These are phyloP conservation scores for Cantharis rufa DNA, from an alignment of 2,888 invertebrate genomes.

Conservation along the genomic window DNA sequence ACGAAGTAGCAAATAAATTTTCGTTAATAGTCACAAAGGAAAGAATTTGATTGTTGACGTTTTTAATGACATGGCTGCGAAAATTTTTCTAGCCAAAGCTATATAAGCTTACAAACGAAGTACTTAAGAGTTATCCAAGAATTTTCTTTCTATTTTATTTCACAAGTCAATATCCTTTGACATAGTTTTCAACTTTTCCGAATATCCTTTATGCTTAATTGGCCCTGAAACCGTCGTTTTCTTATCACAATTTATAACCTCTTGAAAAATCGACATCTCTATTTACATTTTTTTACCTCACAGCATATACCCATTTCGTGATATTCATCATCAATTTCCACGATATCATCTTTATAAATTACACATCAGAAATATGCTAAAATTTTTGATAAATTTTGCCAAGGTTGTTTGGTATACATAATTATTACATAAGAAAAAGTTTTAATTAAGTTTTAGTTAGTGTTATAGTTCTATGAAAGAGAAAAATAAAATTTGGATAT, in stretches of 20 bases:
- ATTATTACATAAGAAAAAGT: no score
- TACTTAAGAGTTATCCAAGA: neutral
- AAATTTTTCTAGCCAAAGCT: neutral
- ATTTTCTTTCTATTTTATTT: neutral
- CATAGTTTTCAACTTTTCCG: neutral
- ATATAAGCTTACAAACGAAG: neutral
- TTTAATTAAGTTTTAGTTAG: no score
- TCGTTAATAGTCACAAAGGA: neutral
- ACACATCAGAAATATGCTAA: no score
- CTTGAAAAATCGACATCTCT: neutral
- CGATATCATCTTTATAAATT: no score
- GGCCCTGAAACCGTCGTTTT: neutral
- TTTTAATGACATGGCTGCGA: neutral
- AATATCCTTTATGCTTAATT: neutral
- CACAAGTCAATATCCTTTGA: neutral
- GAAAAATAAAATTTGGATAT: no score
- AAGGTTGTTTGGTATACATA: no score
- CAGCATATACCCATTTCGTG: no score
- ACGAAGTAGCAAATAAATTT: constrained; percentile 8
- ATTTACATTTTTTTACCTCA: neutral
- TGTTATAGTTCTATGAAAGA: no score
- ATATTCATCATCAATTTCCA: no score
- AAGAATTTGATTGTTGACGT: neutral
- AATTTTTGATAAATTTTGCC: no score
- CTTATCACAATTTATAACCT: neutral